Conservation (phyloP, 2,797 vertebrate species). For the Danio choprae region DNA sequence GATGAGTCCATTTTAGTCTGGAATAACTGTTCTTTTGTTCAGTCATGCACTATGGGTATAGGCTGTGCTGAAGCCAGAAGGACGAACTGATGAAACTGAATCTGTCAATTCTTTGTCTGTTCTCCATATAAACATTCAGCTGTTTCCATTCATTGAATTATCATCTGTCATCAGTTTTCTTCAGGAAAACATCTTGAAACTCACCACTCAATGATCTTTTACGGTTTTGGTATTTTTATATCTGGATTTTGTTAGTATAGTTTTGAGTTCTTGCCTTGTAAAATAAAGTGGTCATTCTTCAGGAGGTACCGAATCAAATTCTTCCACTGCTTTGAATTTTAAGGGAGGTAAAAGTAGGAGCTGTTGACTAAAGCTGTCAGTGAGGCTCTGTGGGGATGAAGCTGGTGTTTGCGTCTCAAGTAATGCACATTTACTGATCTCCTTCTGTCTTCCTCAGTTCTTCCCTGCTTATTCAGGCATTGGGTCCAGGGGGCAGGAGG, state of each 20-base stretch:
- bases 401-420: background rate
- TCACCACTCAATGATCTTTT: background rate
- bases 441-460: slow-evolving; percentile 80
- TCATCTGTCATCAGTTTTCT: background rate
- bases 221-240: background rate
- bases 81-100: background rate
- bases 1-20: slow-evolving; percentile 15
- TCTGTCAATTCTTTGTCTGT: slow-evolving; percentile 29
- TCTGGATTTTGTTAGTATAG: background rate
- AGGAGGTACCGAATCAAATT: background rate
- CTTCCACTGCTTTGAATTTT: slow-evolving; percentile 8
- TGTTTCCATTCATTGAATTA: background rate
- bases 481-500: slow-evolving; percentile 68
- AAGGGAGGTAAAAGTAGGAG: background rate
- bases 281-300: background rate
- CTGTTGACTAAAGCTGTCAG: slow-evolving; percentile 37
- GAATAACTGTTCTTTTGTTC: slow-evolving; percentile 26
- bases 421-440: background rate
- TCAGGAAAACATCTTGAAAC: background rate
- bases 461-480: slow-evolving; percentile 85
- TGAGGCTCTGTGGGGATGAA: background rate
- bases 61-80: background rate
- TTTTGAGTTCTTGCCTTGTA: background rate
- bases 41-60: background rate
- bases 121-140: slow-evolving; percentile 6